phyloP scores from a whole-genome alignment of 2,113 vertebrate genomes.

The Oreochromis aureus region DNA sequence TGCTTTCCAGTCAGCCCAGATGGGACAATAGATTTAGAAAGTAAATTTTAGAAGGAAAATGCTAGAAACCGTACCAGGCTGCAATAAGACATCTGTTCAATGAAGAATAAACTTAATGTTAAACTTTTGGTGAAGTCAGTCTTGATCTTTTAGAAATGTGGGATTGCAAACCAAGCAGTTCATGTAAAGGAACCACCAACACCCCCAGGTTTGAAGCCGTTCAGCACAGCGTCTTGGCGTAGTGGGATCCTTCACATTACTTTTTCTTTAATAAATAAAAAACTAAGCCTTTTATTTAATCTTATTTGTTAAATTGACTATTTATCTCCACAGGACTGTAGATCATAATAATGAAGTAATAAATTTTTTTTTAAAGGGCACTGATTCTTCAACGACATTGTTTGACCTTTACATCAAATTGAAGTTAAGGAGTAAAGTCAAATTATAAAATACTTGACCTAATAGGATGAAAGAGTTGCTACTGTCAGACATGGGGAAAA shows the following conservation, averaged over 20 bases:
- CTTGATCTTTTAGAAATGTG: background rate
- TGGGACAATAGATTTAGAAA: background rate
- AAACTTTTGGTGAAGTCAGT: background rate
- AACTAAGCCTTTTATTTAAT: background rate
- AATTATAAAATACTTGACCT: background rate
- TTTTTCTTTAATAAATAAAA: background rate
- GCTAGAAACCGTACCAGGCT: background rate
- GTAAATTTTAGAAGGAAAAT: background rate
- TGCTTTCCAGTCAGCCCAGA: background rate
- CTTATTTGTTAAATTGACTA: background rate
- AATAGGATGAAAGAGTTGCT: background rate
- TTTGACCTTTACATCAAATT: background rate
- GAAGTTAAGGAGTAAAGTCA: background rate
- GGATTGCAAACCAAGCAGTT: background rate
- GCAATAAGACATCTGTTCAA: background rate
- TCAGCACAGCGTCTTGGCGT: background rate
- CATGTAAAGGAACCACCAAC: background rate
- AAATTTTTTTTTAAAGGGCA: fast-evolving
- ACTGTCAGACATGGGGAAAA: background rate
- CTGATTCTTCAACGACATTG: fast-evolving
- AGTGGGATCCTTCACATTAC: background rate
- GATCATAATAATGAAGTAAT: background rate
- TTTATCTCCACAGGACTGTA: background rate
- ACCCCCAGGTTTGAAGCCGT: background rate
- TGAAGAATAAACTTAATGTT: background rate